Evolutionary conservation across 1,140 invertebrate genomes (phyloP).

Genomic region (Rhizoglyphus robini): DNA sequence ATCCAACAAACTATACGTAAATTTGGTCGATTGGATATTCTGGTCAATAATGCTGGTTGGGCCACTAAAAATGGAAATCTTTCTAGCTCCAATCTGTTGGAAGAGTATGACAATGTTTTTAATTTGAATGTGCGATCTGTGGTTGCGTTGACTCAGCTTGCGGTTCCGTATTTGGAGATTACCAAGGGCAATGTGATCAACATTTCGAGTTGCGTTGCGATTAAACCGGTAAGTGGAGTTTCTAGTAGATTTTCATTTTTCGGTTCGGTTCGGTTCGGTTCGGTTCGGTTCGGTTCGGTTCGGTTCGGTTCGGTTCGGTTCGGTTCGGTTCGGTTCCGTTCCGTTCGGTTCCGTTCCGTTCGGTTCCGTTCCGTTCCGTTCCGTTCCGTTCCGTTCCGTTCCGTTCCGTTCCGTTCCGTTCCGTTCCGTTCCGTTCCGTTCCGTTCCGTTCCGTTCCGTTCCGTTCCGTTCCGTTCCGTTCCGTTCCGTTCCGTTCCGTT

Average conservation of each 20-base stretch:
- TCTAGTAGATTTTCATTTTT: background rate
- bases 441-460: slow-evolving; percentile 23
- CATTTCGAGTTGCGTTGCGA: slow-evolving; percentile 70
- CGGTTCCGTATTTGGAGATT: slow-evolving; percentile 63
- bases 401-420: slow-evolving; percentile 24
- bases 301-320: background rate
- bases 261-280: background rate
- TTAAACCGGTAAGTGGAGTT: slow-evolving; percentile 44
- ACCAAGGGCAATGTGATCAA: slow-evolving; percentile 76
- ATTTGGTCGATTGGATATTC: too few relatives aligned
- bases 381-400: slow-evolving; percentile 22
- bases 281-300: background rate
- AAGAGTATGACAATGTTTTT: too few relatives aligned
- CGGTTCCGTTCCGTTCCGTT: background rate
- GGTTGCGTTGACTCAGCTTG: slow-evolving; percentile 67
- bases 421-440: slow-evolving; percentile 25
- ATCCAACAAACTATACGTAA: slow-evolving; percentile 58
- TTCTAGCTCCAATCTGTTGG: slow-evolving; percentile 52
- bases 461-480: slow-evolving; percentile 19
- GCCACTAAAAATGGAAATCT: slow-evolving; percentile 64
- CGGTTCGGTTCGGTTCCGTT: background rate
- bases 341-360: background rate
- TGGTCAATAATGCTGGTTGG: too few relatives aligned
- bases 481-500: slow-evolving; percentile 25
- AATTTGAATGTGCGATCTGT: too few relatives aligned